These are phyloP conservation scores for Pectinophora gossypiella DNA, from an alignment of 1,140 invertebrate genomes.

Conservation along the genomic window DNA sequence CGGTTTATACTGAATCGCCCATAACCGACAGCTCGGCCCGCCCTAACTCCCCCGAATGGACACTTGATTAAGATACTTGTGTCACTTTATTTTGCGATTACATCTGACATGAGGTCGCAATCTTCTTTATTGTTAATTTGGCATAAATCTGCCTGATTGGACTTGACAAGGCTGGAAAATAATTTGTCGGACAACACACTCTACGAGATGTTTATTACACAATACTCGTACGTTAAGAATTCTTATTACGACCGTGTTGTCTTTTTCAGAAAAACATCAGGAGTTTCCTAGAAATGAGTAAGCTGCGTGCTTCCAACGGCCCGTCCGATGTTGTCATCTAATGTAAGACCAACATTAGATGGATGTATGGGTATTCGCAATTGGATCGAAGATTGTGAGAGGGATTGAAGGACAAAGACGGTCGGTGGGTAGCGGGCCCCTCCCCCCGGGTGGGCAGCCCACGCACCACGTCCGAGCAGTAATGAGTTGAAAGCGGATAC, in stretches of 20 bases:
- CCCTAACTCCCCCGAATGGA: constrained; percentile 56
- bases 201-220: too few relatives aligned
- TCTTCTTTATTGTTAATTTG: constrained; percentile 60
- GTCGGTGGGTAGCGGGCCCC: constrained; percentile 12
- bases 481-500: constrained; percentile 75
- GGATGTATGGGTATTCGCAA: constrained; percentile 54
- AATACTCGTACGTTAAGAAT: not conserved
- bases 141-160: constrained; percentile 54
- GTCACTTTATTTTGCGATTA: constrained; percentile 65
- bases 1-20: constrained; percentile 52
- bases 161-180: not conserved
- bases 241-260: not conserved
- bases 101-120: constrained; percentile 52
- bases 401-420: constrained; percentile 68
- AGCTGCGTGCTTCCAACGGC: not conserved
- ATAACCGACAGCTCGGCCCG: constrained; percentile 50
- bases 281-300: not conserved
- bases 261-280: not conserved
- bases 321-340: constrained; percentile 27
- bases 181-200: not conserved
- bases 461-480: constrained; percentile 70
- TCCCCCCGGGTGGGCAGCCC: constrained; percentile 28
- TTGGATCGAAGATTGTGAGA: constrained; percentile 67
- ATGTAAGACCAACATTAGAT: constrained; percentile 43
- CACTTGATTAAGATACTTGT: constrained; percentile 69